Conservation (phyloP, 2,888 invertebrate genomes). For the Epinotia brunnichana region DNA sequence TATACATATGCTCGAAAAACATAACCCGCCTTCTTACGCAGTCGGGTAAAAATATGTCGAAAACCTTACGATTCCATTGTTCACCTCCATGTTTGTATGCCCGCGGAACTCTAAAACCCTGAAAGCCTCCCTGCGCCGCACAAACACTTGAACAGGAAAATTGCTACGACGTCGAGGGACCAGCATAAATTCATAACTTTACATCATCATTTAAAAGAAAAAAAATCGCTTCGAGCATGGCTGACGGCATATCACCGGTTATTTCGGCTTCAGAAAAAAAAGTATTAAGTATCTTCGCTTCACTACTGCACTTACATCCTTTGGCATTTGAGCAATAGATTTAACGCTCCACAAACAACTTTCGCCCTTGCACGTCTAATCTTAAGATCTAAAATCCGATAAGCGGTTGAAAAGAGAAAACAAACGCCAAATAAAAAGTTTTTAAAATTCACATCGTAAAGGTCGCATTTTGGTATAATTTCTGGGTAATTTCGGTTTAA, state of each 20-base stretch:
- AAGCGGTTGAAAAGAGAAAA: not conserved
- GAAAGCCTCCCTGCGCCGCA: conserved; percentile 53
- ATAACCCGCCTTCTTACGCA: too few relatives aligned
- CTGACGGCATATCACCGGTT: conserved; percentile 47
- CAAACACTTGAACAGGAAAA: conserved; percentile 68
- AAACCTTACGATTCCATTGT: conserved; percentile 22
- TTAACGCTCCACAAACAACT: conserved; percentile 42
- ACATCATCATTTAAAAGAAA: conserved; percentile 71
- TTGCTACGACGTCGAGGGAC: conserved; percentile 65
- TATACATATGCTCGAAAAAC: too few relatives aligned
- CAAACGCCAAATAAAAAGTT: conserved; percentile 29
- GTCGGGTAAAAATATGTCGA: not conserved
- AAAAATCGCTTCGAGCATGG: conserved; percentile 52
- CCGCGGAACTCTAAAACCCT: conserved; percentile 51
- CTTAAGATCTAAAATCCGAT: conserved; percentile 43
- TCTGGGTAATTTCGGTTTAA: conserved; percentile 33
- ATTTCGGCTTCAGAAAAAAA: not conserved
- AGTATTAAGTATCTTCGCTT: not conserved
- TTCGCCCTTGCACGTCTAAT: conserved; percentile 33
- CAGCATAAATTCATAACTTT: conserved; percentile 72
- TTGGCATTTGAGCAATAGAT: conserved; percentile 2
- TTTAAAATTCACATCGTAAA: conserved; percentile 39
- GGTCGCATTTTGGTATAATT: conserved; percentile 38
- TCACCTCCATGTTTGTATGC: conserved; percentile 12
- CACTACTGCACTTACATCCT: conserved; percentile 2